Percentiles rank a stretch among this genome's conserved stretches.
phyloP scores from a whole-genome alignment of 1,140 invertebrate species.

The Pomacea maculata region DNA sequence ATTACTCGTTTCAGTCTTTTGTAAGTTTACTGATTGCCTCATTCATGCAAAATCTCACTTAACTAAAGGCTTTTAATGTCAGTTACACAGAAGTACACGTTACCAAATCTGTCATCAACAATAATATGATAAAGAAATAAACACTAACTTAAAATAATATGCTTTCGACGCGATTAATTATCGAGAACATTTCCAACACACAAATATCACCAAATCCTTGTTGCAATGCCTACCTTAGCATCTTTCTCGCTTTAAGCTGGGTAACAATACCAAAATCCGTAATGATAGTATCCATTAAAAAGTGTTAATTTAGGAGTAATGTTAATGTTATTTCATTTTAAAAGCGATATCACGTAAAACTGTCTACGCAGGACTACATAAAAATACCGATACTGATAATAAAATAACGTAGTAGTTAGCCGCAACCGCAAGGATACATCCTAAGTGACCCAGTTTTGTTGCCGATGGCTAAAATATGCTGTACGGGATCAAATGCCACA shows the following conservation, averaged over 20 bases:
- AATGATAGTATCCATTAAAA: too few species aligned
- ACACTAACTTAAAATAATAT: neutral
- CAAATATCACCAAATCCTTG: neutral
- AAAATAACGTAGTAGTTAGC: neutral
- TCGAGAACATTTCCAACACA: neutral
- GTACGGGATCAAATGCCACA: slow-evolving; percentile 96
- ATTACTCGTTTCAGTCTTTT: too few species aligned
- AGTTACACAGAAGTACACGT: too few species aligned
- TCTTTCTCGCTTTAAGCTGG: neutral
- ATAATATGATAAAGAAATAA: neutral
- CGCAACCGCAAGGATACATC: slow-evolving; percentile 85
- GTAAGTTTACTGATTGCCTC: too few species aligned
- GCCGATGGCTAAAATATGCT: slow-evolving; percentile 94
- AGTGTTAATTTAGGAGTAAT: too few species aligned
- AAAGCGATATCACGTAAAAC: neutral
- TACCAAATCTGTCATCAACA: too few species aligned
- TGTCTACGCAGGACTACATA: neutral
- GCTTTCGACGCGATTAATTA: neutral
- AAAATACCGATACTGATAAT: neutral
- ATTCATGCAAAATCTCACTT: too few species aligned
- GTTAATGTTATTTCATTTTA: too few species aligned
- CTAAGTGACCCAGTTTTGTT: slow-evolving; percentile 94
- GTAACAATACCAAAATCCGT: too few species aligned
- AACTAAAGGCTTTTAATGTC: too few species aligned
- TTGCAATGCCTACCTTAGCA: neutral